phyloP scores from a whole-genome alignment of 2,113 vertebrate species.

The Lycocorax pyrrhopterus region DNA sequence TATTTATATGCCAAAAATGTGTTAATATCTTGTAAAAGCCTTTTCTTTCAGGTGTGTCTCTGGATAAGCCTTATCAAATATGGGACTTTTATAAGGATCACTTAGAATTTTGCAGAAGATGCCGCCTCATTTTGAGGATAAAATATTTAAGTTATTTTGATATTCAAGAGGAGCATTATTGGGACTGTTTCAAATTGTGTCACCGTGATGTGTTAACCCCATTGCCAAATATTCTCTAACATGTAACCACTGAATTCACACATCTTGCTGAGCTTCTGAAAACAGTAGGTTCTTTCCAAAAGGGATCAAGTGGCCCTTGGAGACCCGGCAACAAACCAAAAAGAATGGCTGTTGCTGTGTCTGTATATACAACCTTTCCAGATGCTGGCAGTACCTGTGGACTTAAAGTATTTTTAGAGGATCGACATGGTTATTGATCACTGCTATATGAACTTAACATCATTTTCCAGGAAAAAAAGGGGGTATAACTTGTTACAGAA shows the following conservation, averaged over 20 bases:
- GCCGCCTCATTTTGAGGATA: slow-evolving; percentile 87
- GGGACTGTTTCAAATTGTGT: slow-evolving; percentile 85
- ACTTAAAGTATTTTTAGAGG: slow-evolving; percentile 87
- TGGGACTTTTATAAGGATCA: slow-evolving; percentile 91
- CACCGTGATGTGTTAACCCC: slow-evolving; percentile 83
- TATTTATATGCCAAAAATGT: slow-evolving; percentile 78
- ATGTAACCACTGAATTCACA: slow-evolving; percentile 80
- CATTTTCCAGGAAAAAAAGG: slow-evolving; percentile 77
- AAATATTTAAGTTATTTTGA: slow-evolving; percentile 83
- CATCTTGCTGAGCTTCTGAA: slow-evolving; percentile 85
- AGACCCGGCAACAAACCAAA: slow-evolving; percentile 88
- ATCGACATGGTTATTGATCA: slow-evolving; percentile 86
- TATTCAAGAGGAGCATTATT: slow-evolving; percentile 90
- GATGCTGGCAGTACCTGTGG: slow-evolving; percentile 87
- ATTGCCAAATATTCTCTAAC: slow-evolving; percentile 83
- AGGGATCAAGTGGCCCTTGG: slow-evolving; percentile 82
- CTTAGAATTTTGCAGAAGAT: slow-evolving; percentile 91
- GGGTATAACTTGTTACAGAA: slow-evolving; percentile 82
- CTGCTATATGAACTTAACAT: slow-evolving; percentile 86
- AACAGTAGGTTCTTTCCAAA: slow-evolving; percentile 84
- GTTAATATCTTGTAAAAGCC: slow-evolving; percentile 91
- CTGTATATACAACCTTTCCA: slow-evolving; percentile 80
- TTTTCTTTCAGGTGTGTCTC: slow-evolving; percentile 93
- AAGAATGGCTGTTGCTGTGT: slow-evolving; percentile 86
- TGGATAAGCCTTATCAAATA: slow-evolving; percentile 87